Base-by-base conservation (phyloP, 2,888 invertebrate species). In the Gymnosoma rotundatum region DNA sequence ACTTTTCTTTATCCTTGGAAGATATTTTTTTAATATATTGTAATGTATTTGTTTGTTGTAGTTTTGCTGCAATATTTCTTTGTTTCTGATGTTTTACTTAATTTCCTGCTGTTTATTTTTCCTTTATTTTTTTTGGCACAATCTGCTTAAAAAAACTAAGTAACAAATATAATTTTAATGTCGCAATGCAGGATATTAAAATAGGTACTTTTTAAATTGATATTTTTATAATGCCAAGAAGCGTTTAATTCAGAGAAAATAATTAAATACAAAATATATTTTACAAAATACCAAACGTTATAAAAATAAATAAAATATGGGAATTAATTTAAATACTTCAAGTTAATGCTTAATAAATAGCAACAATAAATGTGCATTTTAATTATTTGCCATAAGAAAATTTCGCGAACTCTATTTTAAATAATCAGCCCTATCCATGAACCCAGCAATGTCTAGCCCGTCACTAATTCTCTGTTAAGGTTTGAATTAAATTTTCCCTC, bases 101-200 rank as follows among this genome's bases (percentile, higher is more conserved):
- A 58, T 16, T 60, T 67, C 69, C 74, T 56, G 63, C 48, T 56
- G 54, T 48, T 67, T 64, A 0, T 50, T 42, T n/a, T 60, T 18
- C 8, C 8, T 25, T 36, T 58, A 20, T 45, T 45, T 45, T 38
- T 79, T 74, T 80, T 80, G 74, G 80, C 80, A 80, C 58, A 66
- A 48, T 50, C 52, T 74, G 36, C 25, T 78, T 48, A 61, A 69
- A 56, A 69, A 64, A 38, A 58, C 61, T 70, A 32, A 60, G 2
- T 52, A 52, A 21, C 20, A 52, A 78, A 85, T 80, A 50, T 61
- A 72, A 78, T 64, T 74, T 63, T 69, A 56, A 54, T 75, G 80
- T 81, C 80, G 80, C 80, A 81, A 54, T 81, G 80, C 80, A 81
- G 80, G 42, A 69, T 81, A 75, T 75, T 75, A 81, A 70, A 74